Base-by-base conservation (phyloP, 1,140 invertebrate species). In the Caenorhabditis remanei region DNA sequence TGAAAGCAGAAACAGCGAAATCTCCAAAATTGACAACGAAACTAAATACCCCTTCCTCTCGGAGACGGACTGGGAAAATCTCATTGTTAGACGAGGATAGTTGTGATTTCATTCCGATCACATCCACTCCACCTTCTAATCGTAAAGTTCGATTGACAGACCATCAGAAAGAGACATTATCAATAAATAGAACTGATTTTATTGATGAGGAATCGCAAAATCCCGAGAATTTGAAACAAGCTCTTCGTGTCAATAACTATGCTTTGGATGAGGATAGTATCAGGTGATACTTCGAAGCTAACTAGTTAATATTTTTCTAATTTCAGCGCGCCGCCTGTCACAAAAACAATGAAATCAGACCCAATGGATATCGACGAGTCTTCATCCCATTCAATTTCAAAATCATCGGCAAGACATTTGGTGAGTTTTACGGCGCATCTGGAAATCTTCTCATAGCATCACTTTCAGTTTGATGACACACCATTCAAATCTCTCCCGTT, bases 161-260 rank as follows among this genome's bases (percentile, higher is more conserved):
- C 21, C 40, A 46, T 53, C 71, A 79, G 21, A 79, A 79, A 32
- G 71, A 79, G n/a, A 79, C 43, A 32, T 50, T 79, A 6, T 50
- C 71, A 0, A 79, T 79, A 41, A 79, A 79, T 32, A 32, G 32
- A 32, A 32, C 32, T 2, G 32, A 32, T 14, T 79, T 53, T 14
- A 79, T 79, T 16, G 21, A 50, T 24, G 71, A 79, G 41, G 71
- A 79, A 11, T 79, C 71, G 3, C 71, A 79, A 24, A 79, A 79
- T 13, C 24, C 43, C 9, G 71, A 79, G 24, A 21, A 53, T 24
- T 24, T 79, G 9, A 79, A 79, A 79, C 21, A 79, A 4, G 71
- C 71, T 5, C n/a, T 79, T 7, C 21, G 40, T 13, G 71, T 46
- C 16, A n/a, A 53, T 9, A 75, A 75, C n/a, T 79, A 53, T 14